These are phyloP conservation scores for Pseudochaenichthys georgianus DNA, from an alignment of 2,797 vertebrate genomes.

Conservation along the genomic window DNA sequence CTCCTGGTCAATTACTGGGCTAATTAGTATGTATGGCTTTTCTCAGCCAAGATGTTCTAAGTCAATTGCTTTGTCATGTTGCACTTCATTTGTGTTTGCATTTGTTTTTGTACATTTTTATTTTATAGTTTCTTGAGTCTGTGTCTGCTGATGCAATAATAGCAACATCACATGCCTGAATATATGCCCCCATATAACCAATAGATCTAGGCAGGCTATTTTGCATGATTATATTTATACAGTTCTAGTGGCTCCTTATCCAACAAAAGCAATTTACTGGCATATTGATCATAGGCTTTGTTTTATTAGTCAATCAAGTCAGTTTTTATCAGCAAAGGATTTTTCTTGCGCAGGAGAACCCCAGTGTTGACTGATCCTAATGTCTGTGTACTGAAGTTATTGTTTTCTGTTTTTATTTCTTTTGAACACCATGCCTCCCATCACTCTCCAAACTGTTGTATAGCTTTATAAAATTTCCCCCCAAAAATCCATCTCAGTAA, in stretches of 20 bases:
- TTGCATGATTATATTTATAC: slow-evolving; percentile 73
- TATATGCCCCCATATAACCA: slow-evolving; percentile 42
- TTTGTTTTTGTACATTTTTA: slow-evolving; percentile 13
- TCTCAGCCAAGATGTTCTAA: slow-evolving; percentile 58
- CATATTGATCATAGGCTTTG: slow-evolving; percentile 68
- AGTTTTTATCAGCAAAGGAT: slow-evolving; percentile 60
- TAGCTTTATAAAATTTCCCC: slow-evolving; percentile 50
- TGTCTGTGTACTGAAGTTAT: slow-evolving; percentile 63
- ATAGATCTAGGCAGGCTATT: slow-evolving; percentile 50
- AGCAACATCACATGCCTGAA: slow-evolving; percentile 41
- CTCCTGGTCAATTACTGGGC: slow-evolving; percentile 67
- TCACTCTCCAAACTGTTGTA: slow-evolving; percentile 56
- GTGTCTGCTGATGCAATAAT: slow-evolving; percentile 29
- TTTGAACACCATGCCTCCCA: slow-evolving; percentile 45
- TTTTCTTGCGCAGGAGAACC: slow-evolving; percentile 44
- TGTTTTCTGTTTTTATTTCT: slow-evolving; percentile 67
- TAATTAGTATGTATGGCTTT: slow-evolving; percentile 76
- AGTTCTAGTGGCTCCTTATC: slow-evolving; percentile 46
- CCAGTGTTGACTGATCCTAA: slow-evolving; percentile 61
- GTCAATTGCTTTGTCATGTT: slow-evolving; percentile 57
- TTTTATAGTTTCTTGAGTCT: slow-evolving; percentile 16
- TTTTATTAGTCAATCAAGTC: slow-evolving; percentile 75
- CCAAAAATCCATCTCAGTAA: slow-evolving; percentile 63
- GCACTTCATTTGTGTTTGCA: slow-evolving; percentile 26
- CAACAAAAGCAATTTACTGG: slow-evolving; percentile 70